Conservation (phyloP, 1,140 invertebrate genomes). For the Colletes gigas region DNA sequence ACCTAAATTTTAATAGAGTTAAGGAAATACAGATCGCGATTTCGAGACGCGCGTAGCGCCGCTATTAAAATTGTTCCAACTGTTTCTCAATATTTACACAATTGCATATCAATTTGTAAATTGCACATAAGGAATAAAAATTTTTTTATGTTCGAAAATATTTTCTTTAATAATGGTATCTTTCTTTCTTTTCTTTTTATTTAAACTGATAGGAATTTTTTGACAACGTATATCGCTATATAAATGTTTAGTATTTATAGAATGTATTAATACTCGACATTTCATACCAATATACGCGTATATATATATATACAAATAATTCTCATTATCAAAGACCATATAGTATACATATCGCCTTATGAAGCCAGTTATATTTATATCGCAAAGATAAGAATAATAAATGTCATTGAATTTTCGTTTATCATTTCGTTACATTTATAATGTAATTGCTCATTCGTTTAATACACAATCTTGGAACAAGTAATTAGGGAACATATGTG, state of each 20-base stretch:
- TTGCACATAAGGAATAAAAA: background rate
- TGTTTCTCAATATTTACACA: no score
- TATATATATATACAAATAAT: background rate
- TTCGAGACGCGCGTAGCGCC: background rate
- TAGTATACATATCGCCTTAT: background rate
- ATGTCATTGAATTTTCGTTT: background rate
- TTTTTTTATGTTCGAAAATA: background rate
- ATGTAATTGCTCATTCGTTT: background rate
- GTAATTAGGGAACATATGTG: background rate
- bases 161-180: background rate
- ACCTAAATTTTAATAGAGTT: conserved; percentile 81
- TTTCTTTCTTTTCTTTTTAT: no score
- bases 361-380: background rate
- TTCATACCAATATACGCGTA: no score
- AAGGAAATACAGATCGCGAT: conserved; percentile 7
- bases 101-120: background rate
- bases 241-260: background rate
- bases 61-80: conserved; percentile 26
- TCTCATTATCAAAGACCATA: background rate
- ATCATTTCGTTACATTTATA: background rate
- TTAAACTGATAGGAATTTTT: background rate
- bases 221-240: background rate
- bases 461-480: conserved; percentile 19
- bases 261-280: background rate
- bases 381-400: background rate